Conservation (phyloP, 2,113 vertebrate species). For the Orientallactaga bullata region DNA sequence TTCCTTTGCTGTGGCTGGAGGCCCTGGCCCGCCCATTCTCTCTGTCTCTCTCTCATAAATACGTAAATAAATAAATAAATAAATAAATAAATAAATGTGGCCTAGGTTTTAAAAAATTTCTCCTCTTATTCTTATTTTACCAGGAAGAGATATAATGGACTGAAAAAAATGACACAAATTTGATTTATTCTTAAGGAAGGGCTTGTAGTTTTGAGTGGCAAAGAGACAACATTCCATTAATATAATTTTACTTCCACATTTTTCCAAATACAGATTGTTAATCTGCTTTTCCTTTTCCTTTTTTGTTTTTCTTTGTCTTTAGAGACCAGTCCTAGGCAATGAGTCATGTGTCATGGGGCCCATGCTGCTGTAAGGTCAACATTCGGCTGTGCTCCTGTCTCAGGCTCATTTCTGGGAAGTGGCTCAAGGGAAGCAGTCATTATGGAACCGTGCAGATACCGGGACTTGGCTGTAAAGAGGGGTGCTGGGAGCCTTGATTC, state of each 20-base stretch:
- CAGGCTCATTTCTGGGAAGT: not conserved
- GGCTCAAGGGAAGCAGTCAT: not conserved
- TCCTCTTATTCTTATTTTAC: conserved; percentile 1
- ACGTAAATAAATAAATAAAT: no score
- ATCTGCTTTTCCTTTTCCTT: not conserved
- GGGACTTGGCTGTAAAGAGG: not conserved
- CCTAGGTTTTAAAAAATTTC: not conserved
- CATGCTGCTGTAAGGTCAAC: not conserved
- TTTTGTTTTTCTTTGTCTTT: not conserved
- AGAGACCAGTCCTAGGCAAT: not conserved
- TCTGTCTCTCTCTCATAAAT: no score
- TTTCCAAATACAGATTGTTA: not conserved
- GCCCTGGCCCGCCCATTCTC: no score
- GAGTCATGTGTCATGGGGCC: not conserved
- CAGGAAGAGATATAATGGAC: not conserved
- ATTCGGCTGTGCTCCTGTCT: not conserved
- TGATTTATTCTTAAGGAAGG: not conserved
- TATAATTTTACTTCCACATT: not conserved
- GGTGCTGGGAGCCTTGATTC: not conserved
- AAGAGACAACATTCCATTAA: not conserved
- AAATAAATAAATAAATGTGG: no score
- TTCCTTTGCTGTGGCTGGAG: no score
- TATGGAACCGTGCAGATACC: accelerated
- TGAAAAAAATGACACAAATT: not conserved
- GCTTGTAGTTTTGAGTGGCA: not conserved